Base-by-base conservation (phyloP, 2,797 vertebrate genomes). In the Sciaenops ocellatus region DNA sequence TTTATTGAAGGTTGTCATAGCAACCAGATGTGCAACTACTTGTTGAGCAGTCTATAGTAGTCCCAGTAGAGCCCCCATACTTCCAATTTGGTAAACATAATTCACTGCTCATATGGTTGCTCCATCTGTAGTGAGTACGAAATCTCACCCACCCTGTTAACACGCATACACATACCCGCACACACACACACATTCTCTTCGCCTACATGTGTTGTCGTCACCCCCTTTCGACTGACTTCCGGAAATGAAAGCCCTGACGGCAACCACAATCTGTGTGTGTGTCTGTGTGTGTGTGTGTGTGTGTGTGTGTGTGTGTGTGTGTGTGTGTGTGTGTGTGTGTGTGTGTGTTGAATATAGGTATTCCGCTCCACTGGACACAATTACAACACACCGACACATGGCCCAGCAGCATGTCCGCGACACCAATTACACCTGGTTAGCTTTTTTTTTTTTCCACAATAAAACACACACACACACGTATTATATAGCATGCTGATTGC, bases 311-410 rank as follows among this genome's bases (percentile, higher is more conserved):
- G 62, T 56, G 60, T 55, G 56, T 22, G 44, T 64, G 59, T 34
- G 16, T 51, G 17, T 50, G 3, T 61, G 41, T 48, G 46, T 60
- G 28, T n/a, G 44, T 69, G 72, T 52, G 52, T 34, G 34, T 24
- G 56, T 48, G 55, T 42, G 28, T 64, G 41, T 62, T 48, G 59
- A 73, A 54, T 77, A 44, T 74, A 68, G 82, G 63, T 71, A 73
- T 80, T 79, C 51, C 5, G 48, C 85, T 59, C 64, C 79, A 85
- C 83, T 89, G 91, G 83, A 91, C 84, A 84, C 90, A 90, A 91
- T 93, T 92, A 94, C 87, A 87, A 88, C 89, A 88, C 87, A 80
- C 34, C 83, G 90, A 89, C 86, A 89, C 85, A 74, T 76, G 85
- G 85, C 86, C 87, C 80, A 73, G 67, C 84, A 82, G 78, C 85